Conservation (phyloP, 2,888 invertebrate species). For the Tigriopus californicus region DNA sequence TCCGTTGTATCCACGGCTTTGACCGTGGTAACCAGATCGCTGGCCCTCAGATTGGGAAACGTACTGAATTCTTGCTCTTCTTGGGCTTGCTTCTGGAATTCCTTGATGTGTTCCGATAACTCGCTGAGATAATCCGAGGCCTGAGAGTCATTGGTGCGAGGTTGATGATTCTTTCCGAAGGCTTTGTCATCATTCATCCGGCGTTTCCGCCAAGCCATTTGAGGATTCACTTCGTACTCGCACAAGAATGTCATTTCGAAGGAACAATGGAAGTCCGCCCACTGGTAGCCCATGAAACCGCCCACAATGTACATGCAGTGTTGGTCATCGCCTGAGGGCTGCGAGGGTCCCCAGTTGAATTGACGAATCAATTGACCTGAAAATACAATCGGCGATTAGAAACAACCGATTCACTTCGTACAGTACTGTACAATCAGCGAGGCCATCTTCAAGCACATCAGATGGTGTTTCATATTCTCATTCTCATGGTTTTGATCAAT, state of each 20-base stretch:
- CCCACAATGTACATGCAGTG: conserved; percentile 21
- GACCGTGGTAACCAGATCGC: too few species aligned
- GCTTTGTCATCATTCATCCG: not conserved
- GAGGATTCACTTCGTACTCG: conserved; percentile 18
- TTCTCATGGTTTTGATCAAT: too few species aligned
- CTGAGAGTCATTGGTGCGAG: not conserved
- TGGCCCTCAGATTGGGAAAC: too few species aligned
- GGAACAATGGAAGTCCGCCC: conserved; percentile 21
- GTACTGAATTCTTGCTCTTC: too few species aligned
- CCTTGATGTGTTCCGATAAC: too few species aligned
- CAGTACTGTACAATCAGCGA: too few species aligned
- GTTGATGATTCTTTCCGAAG: not conserved
- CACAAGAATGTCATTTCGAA: conserved; percentile 20
- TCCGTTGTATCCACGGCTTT: too few species aligned
- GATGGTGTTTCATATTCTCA: too few species aligned
- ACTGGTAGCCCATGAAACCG: conserved; percentile 20
- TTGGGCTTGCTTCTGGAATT: too few species aligned
- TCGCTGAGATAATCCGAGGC: too few species aligned
- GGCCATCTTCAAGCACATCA: too few species aligned
- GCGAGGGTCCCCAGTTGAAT: conserved; percentile 20
- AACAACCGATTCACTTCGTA: too few species aligned
- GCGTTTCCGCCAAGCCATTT: conserved; percentile 17
- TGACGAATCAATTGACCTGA: conserved; percentile 19
- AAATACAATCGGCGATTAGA: not conserved
- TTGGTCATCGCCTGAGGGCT: conserved; percentile 20